Conservation (phyloP, 1,140 invertebrate genomes). For the Gerris buenoi region DNA sequence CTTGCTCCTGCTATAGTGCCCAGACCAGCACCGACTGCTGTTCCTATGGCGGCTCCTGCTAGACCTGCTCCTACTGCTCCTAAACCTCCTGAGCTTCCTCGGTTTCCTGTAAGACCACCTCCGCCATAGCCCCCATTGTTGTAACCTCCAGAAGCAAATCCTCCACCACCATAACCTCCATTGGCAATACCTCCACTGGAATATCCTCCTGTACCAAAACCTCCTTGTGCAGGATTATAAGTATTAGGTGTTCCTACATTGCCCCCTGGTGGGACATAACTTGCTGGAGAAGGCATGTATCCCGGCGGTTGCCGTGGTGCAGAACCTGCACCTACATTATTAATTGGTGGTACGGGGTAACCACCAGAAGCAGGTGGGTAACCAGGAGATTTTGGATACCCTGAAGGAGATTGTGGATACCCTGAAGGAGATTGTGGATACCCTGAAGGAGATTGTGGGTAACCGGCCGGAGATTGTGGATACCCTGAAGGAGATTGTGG, state of each 20-base stretch:
- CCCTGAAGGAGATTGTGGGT: too few species aligned
- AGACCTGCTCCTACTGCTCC: not conserved
- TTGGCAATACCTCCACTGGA: too few species aligned
- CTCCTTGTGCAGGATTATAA: not conserved
- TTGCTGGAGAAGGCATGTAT: not conserved
- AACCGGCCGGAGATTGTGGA: too few species aligned
- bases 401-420: too few species aligned
- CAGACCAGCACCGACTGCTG: not conserved
- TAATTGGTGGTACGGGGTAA: too few species aligned
- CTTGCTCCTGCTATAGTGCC: not conserved
- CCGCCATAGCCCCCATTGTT: not conserved
- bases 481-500: too few species aligned
- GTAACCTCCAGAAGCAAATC: not conserved
- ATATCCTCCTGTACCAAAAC: too few species aligned
- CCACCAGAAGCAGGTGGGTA: too few species aligned
- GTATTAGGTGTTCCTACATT: not conserved
- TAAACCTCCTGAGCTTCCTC: not conserved
- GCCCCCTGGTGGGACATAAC: not conserved
- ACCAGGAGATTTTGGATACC: too few species aligned
- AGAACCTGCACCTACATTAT: too few species aligned
- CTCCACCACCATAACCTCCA: not conserved
- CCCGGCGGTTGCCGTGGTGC: too few species aligned
- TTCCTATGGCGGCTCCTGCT: not conserved
- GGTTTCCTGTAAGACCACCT: not conserved
- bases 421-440: too few species aligned